These are phyloP conservation scores for Daphoenositta chrysoptera DNA, from an alignment of 2,113 vertebrate genomes.

Conservation along the genomic window DNA sequence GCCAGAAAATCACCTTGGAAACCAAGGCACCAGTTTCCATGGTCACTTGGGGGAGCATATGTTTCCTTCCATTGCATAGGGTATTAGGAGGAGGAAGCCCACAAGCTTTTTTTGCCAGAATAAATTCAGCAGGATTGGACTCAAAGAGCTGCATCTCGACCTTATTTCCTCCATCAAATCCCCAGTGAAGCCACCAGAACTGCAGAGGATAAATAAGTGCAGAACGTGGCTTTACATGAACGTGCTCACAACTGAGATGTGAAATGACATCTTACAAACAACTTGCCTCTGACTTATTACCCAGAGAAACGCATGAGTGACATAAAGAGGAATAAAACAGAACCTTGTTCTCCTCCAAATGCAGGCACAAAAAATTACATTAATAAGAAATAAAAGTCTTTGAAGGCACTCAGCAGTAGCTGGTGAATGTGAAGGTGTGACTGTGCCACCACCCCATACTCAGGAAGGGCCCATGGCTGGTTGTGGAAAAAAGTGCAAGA, in stretches of 20 bases:
- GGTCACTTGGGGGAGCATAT: constrained; percentile 27
- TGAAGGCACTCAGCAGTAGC: background rate
- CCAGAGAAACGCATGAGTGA: background rate
- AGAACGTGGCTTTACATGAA: background rate
- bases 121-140: background rate
- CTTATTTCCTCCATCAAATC: background rate
- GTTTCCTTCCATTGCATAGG: background rate
- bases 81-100: background rate
- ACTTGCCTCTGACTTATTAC: background rate
- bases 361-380: background rate
- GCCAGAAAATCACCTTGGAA: constrained; percentile 67
- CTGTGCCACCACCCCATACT: background rate
- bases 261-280: background rate
- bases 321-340: background rate
- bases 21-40: constrained; percentile 60
- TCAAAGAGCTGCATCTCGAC: background rate
- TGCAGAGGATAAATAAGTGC: background rate
- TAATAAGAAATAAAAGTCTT: background rate
- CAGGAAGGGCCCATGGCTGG: background rate
- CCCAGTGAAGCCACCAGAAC: background rate
- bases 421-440: background rate
- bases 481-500: background rate
- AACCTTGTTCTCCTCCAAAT: background rate
- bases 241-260: background rate
- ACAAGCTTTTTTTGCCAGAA: background rate